phyloP scores from a whole-genome alignment of 2,113 vertebrate genomes.

The Cygnus atratus region DNA sequence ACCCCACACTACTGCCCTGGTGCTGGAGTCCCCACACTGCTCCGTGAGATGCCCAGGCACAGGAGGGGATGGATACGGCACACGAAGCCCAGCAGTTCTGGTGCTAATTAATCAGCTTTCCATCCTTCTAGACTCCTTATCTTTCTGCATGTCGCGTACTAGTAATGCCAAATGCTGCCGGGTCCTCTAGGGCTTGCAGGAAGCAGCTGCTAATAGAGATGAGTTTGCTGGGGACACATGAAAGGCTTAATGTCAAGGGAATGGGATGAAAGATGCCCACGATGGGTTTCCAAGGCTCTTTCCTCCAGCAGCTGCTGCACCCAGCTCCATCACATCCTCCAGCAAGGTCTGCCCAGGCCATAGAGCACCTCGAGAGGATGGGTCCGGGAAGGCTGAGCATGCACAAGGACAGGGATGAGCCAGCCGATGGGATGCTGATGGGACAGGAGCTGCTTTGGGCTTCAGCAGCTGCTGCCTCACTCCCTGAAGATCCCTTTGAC shows the following conservation, averaged over 20 bases:
- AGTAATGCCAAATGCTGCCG: background rate
- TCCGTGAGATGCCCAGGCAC: background rate
- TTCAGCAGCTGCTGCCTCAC: background rate
- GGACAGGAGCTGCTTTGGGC: background rate
- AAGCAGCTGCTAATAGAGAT: background rate
- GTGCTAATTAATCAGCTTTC: background rate
- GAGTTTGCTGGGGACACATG: fast-evolving
- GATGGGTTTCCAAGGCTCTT: background rate
- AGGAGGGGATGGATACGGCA: too few species aligned
- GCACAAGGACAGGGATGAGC: background rate
- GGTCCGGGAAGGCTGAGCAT: background rate
- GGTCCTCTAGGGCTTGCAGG: background rate
- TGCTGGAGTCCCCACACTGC: background rate
- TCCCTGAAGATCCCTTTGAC: background rate
- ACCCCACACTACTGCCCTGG: fast-evolving
- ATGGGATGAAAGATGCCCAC: fast-evolving
- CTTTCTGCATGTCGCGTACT: fast-evolving
- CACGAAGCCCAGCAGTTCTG: background rate
- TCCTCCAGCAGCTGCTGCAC: background rate
- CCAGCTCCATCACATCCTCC: background rate
- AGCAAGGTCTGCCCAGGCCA: background rate
- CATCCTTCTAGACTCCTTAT: background rate
- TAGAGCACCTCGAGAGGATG: background rate
- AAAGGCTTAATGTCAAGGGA: background rate
- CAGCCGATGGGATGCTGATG: background rate